phyloP scores from a whole-genome alignment of 2,888 invertebrate species.

The Schizotus pectinicornis region DNA sequence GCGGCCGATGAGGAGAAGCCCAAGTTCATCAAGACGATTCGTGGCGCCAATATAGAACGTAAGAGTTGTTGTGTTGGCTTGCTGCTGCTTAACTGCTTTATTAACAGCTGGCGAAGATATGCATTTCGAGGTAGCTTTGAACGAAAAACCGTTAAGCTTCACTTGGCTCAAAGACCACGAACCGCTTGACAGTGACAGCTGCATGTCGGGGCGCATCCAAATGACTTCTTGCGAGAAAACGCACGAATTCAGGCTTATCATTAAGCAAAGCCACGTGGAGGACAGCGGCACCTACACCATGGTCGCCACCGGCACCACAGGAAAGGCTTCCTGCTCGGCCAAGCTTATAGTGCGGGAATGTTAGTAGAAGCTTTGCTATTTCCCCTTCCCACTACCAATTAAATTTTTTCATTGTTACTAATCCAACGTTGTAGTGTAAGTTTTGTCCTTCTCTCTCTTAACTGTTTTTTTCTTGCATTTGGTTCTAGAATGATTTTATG shows the following conservation, averaged over 20 bases:
- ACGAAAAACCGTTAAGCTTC: conserved; percentile 69
- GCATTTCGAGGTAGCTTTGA: conserved; percentile 78
- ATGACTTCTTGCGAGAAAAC: conserved; percentile 66
- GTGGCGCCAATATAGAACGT: conserved; percentile 82
- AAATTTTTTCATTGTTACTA: no score
- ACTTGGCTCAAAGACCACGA: conserved; percentile 90
- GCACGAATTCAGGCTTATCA: conserved; percentile 72
- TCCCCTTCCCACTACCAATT: neutral
- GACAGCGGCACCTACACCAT: conserved; percentile 93
- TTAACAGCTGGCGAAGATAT: conserved; percentile 81
- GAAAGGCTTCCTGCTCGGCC: conserved; percentile 84
- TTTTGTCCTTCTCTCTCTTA: no score
- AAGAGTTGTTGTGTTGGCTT: conserved; percentile 56
- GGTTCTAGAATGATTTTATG: neutral
- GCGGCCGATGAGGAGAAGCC: conserved; percentile 65
- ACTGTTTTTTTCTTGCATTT: no score
- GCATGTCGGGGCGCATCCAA: conserved; percentile 73
- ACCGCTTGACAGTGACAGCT: conserved; percentile 73
- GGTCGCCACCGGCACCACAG: conserved; percentile 80
- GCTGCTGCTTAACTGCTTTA: conserved; percentile 7
- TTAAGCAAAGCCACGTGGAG: conserved; percentile 74
- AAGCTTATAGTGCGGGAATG: conserved; percentile 86
- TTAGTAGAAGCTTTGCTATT: conserved; percentile 60
- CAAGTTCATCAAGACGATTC: conserved; percentile 74
- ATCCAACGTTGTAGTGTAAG: no score